A percentile compares a stretch with the other conserved stretches of the same genome.
phyloP scores from a whole-genome alignment of 2,113 vertebrate species.

The Heterotilapia buettikoferi region DNA sequence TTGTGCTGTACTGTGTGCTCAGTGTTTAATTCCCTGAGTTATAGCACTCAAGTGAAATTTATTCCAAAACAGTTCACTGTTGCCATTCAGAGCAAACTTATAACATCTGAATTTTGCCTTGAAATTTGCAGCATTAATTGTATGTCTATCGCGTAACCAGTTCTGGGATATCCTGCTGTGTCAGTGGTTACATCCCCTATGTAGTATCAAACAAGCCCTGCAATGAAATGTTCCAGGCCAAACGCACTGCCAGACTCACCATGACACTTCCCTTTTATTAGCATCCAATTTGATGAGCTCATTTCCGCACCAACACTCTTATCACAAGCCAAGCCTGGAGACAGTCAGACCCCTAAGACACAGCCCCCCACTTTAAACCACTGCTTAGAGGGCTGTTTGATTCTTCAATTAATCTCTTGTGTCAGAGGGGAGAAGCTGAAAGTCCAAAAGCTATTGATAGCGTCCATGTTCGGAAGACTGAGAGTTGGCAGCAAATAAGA shows the following conservation, averaged over 20 bases:
- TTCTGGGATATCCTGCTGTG: neutral
- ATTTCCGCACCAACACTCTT: slow-evolving; percentile 35
- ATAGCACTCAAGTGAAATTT: neutral
- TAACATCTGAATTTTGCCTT: neutral
- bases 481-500: slow-evolving; percentile 34
- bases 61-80: neutral
- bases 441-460: slow-evolving; percentile 41
- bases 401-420: slow-evolving; percentile 45
- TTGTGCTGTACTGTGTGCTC: neutral
- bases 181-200: neutral
- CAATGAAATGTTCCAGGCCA: slow-evolving; percentile 1
- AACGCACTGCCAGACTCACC: slow-evolving; percentile 17
- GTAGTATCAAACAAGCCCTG: slow-evolving; percentile 18
- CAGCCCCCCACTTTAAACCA: slow-evolving; percentile 8
- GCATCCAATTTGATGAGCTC: slow-evolving; percentile 54
- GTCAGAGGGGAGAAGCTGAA: slow-evolving; percentile 3
- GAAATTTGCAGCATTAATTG: neutral
- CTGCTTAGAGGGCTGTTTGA: slow-evolving; percentile 29
- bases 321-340: slow-evolving; percentile 39
- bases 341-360: slow-evolving; percentile 22
- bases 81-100: neutral
- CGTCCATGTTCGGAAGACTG: slow-evolving; percentile 23
- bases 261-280: slow-evolving; percentile 45
- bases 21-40: neutral
- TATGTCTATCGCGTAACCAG: neutral